Evolutionary conservation across 2,888 invertebrate species (phyloP).

Genomic region (Drosophila antonietae): DNA sequence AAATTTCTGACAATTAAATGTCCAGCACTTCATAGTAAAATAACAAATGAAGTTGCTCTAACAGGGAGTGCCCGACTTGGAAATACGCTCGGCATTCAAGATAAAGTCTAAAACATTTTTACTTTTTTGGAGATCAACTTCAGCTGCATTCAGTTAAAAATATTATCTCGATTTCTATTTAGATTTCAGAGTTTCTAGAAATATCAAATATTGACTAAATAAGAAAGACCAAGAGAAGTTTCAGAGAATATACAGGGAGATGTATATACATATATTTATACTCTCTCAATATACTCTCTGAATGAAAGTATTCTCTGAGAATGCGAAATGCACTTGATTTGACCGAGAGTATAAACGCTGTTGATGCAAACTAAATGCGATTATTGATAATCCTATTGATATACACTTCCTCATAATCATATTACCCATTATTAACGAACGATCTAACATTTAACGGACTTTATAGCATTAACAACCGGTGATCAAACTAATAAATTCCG

Average conservation of each 20-base stretch:
- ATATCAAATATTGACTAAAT: no score
- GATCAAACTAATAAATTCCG: conserved; percentile 20
- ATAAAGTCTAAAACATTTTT: no score
- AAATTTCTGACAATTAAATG: conserved; percentile 12
- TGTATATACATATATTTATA: not conserved
- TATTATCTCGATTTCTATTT: not conserved
- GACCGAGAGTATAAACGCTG: not conserved
- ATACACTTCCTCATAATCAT: not conserved
- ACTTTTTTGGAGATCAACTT: not conserved
- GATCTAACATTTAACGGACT: not conserved
- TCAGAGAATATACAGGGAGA: not conserved
- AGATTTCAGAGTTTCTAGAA: no score
- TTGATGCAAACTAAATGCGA: not conserved
- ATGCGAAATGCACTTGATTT: not conserved
- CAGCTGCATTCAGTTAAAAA: not conserved
- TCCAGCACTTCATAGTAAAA: conserved; percentile 8
- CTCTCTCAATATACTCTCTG: not conserved
- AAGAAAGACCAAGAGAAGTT: no score
- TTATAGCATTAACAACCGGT: conserved; percentile 27
- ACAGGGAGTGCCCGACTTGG: not conserved
- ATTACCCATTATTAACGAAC: no score
- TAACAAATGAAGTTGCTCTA: not conserved
- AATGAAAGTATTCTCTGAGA: not conserved
- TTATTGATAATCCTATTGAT: not conserved
- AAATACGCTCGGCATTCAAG: not conserved